These are phyloP conservation scores for Physella acuta DNA, from an alignment of 1,140 invertebrate genomes.

Conservation along the genomic window DNA sequence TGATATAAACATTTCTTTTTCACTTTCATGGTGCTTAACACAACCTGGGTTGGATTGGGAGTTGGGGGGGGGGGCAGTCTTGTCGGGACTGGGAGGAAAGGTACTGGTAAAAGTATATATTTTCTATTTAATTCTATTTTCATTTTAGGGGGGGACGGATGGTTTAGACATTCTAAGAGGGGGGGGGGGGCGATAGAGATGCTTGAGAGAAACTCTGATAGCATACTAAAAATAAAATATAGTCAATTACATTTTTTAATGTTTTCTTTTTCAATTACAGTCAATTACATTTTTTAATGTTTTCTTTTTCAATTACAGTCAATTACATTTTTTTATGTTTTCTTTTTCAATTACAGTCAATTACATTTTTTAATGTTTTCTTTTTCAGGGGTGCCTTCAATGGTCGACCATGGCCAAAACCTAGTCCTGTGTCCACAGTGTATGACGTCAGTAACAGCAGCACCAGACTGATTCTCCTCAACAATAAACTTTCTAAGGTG, in stretches of 20 bases:
- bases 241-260: background rate
- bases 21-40: too few relatives aligned
- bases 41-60: too few relatives aligned
- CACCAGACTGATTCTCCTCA: conserved; percentile 40
- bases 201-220: too few relatives aligned
- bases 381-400: conserved; percentile 37
- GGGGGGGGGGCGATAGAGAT: background rate
- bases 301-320: too few relatives aligned
- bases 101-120: too few relatives aligned
- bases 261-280: too few relatives aligned
- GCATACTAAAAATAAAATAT: background rate
- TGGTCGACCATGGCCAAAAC: conserved; percentile 39
- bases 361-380: too few relatives aligned
- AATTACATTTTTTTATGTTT: background rate
- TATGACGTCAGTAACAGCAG: conserved; percentile 43
- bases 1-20: too few relatives aligned
- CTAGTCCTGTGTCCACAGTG: conserved; percentile 41
- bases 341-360: background rate
- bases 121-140: too few relatives aligned
- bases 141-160: background rate
- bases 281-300: too few relatives aligned
- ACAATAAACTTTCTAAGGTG: conserved; percentile 37
- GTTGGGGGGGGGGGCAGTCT: background rate
- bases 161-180: background rate
- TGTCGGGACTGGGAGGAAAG: background rate